These are phyloP conservation scores for Sycophaga agraensis DNA, from an alignment of 1,140 invertebrate genomes.

Conservation along the genomic window DNA sequence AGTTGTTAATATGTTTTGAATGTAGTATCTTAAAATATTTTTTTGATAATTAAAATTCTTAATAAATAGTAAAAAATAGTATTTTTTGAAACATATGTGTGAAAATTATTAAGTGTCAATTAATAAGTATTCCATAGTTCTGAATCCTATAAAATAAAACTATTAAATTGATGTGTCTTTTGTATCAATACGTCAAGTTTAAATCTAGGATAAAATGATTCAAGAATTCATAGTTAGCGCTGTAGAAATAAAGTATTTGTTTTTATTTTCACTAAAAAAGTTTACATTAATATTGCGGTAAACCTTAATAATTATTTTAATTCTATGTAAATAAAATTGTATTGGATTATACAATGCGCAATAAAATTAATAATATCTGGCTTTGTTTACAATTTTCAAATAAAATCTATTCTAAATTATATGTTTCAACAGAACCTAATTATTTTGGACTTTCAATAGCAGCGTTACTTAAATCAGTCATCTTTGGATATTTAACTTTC, in stretches of 20 bases:
- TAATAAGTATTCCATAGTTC: too few relatives aligned
- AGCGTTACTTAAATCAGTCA: constrained; percentile 83
- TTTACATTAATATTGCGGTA: constrained; percentile 27
- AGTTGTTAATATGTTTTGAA: not conserved
- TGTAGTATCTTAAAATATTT: not conserved
- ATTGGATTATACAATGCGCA: constrained; percentile 12
- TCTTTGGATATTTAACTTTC: constrained; percentile 89
- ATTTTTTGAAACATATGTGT: too few relatives aligned
- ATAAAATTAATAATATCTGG: constrained; percentile 18
- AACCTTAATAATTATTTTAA: constrained; percentile 16
- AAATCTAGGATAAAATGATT: not conserved
- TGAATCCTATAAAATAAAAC: not conserved
- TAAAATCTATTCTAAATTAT: constrained; percentile 23
- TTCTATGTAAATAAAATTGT: constrained; percentile 15
- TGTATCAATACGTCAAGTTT: too few relatives aligned
- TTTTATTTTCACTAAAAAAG: constrained; percentile 29
- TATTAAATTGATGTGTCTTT: not conserved
- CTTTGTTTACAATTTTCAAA: constrained; percentile 12
- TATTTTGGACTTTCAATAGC: constrained; percentile 77
- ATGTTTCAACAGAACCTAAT: constrained; percentile 27
- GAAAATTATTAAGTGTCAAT: too few relatives aligned
- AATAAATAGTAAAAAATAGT: not conserved
- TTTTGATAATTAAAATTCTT: constrained; percentile 2
- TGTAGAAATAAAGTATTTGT: constrained; percentile 32
- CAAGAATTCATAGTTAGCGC: not conserved